Percentiles rank a stretch among this genome's conserved stretches.
phyloP scores from a whole-genome alignment of 2,888 invertebrate species.

The Tholera decimalis region DNA sequence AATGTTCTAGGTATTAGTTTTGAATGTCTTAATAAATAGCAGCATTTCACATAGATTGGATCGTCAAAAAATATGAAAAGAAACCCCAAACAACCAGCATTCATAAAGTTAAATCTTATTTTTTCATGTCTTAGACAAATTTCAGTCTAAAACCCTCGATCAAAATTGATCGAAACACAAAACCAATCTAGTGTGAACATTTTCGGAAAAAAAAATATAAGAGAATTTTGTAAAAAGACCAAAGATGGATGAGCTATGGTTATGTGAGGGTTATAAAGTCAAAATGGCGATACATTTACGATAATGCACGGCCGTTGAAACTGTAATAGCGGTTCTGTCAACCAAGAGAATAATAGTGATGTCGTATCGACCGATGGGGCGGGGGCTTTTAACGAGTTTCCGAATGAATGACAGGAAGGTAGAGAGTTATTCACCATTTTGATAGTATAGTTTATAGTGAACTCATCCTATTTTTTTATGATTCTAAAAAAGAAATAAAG shows the following conservation, averaged over 20 bases:
- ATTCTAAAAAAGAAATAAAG: no score
- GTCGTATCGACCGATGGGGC: slow-evolving; percentile 65
- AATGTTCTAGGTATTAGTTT: neutral
- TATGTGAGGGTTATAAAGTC: slow-evolving; percentile 80
- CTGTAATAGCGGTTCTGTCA: slow-evolving; percentile 78
- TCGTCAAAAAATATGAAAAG: slow-evolving; percentile 7
- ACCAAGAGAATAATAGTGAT: slow-evolving; percentile 74
- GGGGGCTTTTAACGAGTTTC: slow-evolving; percentile 57
- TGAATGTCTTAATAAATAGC: neutral
- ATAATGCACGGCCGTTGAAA: slow-evolving; percentile 81
- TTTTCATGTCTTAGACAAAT: slow-evolving; percentile 16
- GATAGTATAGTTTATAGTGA: neutral
- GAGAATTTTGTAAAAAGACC: slow-evolving; percentile 66
- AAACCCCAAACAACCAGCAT: slow-evolving; percentile 26
- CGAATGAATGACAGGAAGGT: slow-evolving; percentile 25
- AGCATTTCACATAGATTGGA: slow-evolving; percentile 30
- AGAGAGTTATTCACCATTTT: slow-evolving; percentile 11
- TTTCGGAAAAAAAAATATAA: slow-evolving; percentile 57
- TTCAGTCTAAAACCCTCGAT: slow-evolving; percentile 28
- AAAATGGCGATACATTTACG: slow-evolving; percentile 84
- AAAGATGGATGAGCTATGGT: slow-evolving; percentile 72
- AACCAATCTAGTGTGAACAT: slow-evolving; percentile 50
- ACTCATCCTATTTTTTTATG: neutral
- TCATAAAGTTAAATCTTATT: slow-evolving; percentile 7
- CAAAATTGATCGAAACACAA: slow-evolving; percentile 42